These are phyloP conservation scores for Acanthoscelides obtectus DNA, from an alignment of 2,888 invertebrate species.

Conservation along the genomic window DNA sequence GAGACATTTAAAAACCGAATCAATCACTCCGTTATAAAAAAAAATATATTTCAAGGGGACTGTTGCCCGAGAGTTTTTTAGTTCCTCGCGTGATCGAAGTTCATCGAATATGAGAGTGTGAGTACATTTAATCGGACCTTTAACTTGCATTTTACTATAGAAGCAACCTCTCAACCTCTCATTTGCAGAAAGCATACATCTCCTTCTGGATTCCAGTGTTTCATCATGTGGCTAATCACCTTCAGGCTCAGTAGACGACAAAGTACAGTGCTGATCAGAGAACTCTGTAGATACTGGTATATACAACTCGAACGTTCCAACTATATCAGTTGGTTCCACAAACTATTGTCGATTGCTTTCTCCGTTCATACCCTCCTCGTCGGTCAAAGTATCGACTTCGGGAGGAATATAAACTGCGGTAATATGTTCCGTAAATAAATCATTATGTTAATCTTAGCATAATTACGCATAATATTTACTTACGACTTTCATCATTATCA, in stretches of 20 bases:
- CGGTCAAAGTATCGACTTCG: constrained; percentile 19
- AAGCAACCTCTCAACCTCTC: constrained; percentile 5
- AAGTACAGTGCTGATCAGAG: constrained; percentile 7
- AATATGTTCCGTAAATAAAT: constrained; percentile 8
- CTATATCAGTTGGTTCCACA: constrained; percentile 18
- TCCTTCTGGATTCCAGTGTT: constrained; percentile 14
- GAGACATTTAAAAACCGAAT: constrained; percentile 12
- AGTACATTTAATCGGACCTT: constrained; percentile 13
- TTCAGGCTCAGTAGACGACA: constrained; percentile 10
- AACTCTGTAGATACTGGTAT: constrained; percentile 7
- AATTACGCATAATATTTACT: background rate
- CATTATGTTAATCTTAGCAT: background rate
- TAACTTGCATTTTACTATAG: constrained; percentile 5
- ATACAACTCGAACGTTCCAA: constrained; percentile 21
- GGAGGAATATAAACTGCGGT: constrained; percentile 39
- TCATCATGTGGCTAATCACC: constrained; percentile 19
- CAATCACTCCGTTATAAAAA: constrained; percentile 15
- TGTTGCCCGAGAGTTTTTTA: constrained; percentile 16
- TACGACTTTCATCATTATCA: too few relatives aligned
- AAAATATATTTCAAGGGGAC: constrained; percentile 17
- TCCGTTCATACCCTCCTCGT: constrained; percentile 20
- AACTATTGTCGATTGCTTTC: constrained; percentile 11
- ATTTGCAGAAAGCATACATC: constrained; percentile 13
- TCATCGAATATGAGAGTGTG: constrained; percentile 12
- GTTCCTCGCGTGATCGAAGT: constrained; percentile 3